Conservation (phyloP, 2,888 invertebrate genomes). For the Dryobota labecula region DNA sequence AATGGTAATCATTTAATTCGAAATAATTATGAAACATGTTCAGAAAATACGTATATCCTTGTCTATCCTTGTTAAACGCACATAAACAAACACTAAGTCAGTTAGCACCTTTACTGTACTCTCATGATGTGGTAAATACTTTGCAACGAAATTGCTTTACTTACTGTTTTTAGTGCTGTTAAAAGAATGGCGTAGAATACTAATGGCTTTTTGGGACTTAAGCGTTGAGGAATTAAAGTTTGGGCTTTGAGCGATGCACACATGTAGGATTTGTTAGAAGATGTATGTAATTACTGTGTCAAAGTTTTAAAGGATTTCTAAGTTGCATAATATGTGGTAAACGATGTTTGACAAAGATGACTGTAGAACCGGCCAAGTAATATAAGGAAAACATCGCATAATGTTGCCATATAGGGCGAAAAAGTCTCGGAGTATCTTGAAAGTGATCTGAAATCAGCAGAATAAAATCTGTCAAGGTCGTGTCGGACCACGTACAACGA, state of each 20-base stretch:
- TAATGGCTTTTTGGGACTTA: conserved; percentile 46
- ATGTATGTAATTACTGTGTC: background rate
- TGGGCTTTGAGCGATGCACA: conserved; percentile 18
- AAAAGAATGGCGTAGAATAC: conserved; percentile 53
- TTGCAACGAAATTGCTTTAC: conserved; percentile 59
- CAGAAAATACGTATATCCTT: background rate
- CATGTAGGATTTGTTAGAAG: conserved; percentile 26
- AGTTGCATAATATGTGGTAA: background rate
- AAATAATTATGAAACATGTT: background rate
- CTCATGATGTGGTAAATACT: conserved; percentile 59
- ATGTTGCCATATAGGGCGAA: too few species aligned
- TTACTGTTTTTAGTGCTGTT: conserved; percentile 57
- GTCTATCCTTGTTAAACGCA: background rate
- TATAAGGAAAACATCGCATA: too few species aligned
- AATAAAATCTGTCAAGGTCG: too few species aligned
- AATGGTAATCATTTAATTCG: background rate
- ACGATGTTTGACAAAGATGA: background rate
- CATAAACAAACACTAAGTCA: conserved; percentile 33
- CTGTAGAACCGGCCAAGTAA: too few species aligned
- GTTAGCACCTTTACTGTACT: conserved; percentile 20
- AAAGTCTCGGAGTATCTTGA: too few species aligned
- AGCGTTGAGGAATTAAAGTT: conserved; percentile 21
- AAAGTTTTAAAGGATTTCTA: conserved; percentile 29
- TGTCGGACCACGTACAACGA: too few species aligned
- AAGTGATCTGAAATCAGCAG: too few species aligned